phyloP scores from a whole-genome alignment of 2,888 invertebrate genomes.

The Meteorus colon region DNA sequence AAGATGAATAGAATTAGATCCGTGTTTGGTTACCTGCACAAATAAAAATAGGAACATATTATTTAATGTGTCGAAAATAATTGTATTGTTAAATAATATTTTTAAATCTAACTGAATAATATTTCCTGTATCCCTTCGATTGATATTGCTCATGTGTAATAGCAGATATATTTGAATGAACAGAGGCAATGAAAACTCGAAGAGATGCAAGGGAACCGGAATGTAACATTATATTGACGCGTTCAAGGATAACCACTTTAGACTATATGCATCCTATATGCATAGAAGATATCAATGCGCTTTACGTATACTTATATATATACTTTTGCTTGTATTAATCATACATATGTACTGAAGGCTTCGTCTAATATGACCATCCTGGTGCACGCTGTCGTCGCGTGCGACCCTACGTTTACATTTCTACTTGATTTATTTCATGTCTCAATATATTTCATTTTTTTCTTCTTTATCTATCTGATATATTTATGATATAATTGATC shows the following conservation, averaged over 20 bases:
- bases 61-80: too few species aligned
- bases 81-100: too few species aligned
- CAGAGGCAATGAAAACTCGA: slow-evolving; percentile 25
- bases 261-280: slow-evolving; percentile 58
- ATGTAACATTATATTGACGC: slow-evolving; percentile 62
- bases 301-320: slow-evolving; percentile 33
- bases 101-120: neutral
- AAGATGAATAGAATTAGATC: too few species aligned
- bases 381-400: slow-evolving; percentile 40
- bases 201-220: slow-evolving; percentile 65
- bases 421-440: slow-evolving; percentile 17
- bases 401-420: slow-evolving; percentile 44
- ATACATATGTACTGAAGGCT: neutral
- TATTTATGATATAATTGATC: neutral
- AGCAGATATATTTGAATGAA: neutral
- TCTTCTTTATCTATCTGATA: neutral
- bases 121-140: neutral
- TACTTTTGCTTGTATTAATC: neutral
- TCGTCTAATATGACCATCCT: slow-evolving; percentile 29
- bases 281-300: slow-evolving; percentile 52
- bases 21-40: too few species aligned
- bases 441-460: neutral
- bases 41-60: too few species aligned
- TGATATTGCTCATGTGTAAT: neutral
- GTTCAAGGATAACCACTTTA: slow-evolving; percentile 69